A percentile compares a stretch with the other conserved stretches of the same genome.
Conservation (phyloP, 1,140 invertebrate species). For the Papilio helenus region DNA sequence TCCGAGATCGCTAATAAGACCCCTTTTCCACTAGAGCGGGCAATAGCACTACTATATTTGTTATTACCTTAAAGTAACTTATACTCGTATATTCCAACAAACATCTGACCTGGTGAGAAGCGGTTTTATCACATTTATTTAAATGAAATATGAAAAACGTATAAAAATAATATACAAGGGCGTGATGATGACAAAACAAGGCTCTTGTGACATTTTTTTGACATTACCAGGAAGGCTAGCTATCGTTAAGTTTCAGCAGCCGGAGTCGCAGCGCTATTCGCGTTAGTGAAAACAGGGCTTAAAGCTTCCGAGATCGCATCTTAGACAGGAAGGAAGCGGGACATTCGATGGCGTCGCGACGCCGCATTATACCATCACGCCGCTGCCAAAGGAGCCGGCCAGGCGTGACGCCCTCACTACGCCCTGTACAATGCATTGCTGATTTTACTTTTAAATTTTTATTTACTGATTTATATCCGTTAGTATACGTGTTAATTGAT, state of each 20-base stretch:
- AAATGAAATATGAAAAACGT: too few relatives aligned
- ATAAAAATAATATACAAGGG: too few relatives aligned
- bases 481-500: conserved; percentile 7
- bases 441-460: conserved; percentile 9
- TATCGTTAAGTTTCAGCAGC: too few relatives aligned
- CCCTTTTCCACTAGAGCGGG: neutral
- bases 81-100: too few relatives aligned
- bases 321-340: conserved; percentile 32
- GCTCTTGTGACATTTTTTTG: too few relatives aligned
- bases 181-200: too few relatives aligned
- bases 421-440: neutral
- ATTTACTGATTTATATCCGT: conserved; percentile 5
- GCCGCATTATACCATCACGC: conserved; percentile 24
- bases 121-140: too few relatives aligned
- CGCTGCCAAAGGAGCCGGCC: conserved; percentile 22
- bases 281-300: neutral
- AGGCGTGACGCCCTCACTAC: conserved; percentile 15
- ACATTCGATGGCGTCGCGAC: conserved; percentile 28
- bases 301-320: conserved; percentile 13
- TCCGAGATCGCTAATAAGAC: conserved; percentile 16
- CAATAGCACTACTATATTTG: neutral
- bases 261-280: neutral
- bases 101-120: too few relatives aligned
- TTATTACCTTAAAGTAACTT: neutral
- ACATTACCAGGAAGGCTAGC: too few relatives aligned